Base-by-base conservation (phyloP, 2,797 vertebrate species). In the Clarias laeviceps region DNA sequence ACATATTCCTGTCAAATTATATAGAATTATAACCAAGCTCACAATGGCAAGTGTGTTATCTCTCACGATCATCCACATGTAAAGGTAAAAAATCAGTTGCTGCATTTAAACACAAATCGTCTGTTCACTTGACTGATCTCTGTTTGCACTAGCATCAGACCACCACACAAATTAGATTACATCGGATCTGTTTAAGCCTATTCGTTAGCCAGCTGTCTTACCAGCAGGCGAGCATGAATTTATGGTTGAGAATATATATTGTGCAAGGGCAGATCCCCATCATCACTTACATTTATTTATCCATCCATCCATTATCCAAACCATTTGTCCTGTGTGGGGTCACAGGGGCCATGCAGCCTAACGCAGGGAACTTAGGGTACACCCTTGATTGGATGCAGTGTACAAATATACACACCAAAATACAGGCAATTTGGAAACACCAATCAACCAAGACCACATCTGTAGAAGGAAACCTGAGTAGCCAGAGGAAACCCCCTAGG, bases 101-200 rank as follows among this genome's bases (percentile, higher is more conserved):
- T n/a, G 37, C 1, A 14, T 72, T 45, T 24, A 15, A 45, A 72
- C 22, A 45, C 22, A 11, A 72, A 11, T 69, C 32, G 0, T 37
- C 66, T 65, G 45, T 50, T 50, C 2, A 50, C 45, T 69, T 8
- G 3, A 37, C 66, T 37, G 34, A 72, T 45, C 24, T 27, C 45
- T 27, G 17, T 54, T 54, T 15, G 7, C 7, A 14, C 5, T 18
- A 17, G 8, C 45, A 54, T 29, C 68, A 70, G 34, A 70, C 68
- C 45, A 27, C n/a, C 34, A 50, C n/a, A 74, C 72, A 27, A 54
- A 74, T 74, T 74, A 50, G 72, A 74, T 74, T 74, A 74, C n/a
- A 27, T 5, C 18, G 27, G 72, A 74, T 83, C 50, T 74, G 15
- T 74, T 74, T 74, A 74, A 74, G 72, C 72, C 72, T 74, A 5